Percentiles rank a stretch among this genome's conserved stretches.
Evolutionary conservation across 2,113 vertebrate genomes (phyloP).

Genomic region (Calonectris borealis): DNA sequence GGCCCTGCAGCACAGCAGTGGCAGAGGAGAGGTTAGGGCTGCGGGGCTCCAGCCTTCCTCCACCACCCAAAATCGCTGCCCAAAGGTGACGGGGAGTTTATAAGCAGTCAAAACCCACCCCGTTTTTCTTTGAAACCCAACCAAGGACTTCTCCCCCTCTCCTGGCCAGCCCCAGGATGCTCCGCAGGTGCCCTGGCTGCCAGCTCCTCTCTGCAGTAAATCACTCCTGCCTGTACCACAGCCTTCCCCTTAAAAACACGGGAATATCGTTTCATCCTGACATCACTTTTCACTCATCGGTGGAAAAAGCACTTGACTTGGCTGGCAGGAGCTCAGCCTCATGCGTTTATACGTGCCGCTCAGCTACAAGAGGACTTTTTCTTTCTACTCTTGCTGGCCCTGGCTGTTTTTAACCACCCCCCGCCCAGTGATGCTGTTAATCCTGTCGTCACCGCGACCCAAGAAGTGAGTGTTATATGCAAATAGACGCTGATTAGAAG

Average conservation of each 20-base stretch:
- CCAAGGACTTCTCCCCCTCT: not conserved
- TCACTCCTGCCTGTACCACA: not conserved
- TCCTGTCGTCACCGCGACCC: not conserved
- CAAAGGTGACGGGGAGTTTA: not conserved
- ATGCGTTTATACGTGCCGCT: rapidly evolving
- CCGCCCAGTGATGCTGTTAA: not conserved
- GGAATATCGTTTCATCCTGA: rapidly evolving
- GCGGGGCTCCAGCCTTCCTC: not conserved
- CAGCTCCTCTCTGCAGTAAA: not conserved
- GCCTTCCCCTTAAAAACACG: not conserved
- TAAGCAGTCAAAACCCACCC: rapidly evolving
- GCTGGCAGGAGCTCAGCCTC: not conserved
- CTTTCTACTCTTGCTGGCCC: not conserved
- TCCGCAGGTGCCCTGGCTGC: not conserved
- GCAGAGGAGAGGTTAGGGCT: not conserved
- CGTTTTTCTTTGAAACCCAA: not conserved
- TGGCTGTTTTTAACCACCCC: not conserved
- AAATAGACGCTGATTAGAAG: not conserved
- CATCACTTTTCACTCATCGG: not conserved
- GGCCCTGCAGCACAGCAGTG: not conserved
- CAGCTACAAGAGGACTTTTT: not conserved
- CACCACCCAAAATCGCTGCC: rapidly evolving
- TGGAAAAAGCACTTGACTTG: not conserved
- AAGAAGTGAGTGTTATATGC: not conserved
- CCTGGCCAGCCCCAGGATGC: not conserved